Base-by-base conservation (phyloP, 1,140 invertebrate genomes). In the Drosophila auraria region DNA sequence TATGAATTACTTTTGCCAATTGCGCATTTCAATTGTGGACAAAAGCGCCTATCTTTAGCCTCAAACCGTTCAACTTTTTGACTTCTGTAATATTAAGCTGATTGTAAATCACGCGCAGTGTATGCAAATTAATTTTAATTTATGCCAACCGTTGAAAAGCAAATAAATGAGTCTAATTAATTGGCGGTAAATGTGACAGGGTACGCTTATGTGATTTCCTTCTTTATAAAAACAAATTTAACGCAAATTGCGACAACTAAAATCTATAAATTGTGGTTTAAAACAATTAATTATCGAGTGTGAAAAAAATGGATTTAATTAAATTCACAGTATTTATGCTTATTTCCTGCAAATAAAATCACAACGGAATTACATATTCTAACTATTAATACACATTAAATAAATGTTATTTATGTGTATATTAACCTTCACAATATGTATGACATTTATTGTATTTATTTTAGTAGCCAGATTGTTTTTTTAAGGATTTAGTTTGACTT, bases 141-240 rank as follows among this genome's bases (percentile, higher is more conserved):
- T 77, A 68, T 73, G 51, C 42, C 23, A 27, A 50, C 11, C 59
- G 27, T 38, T 59, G 65, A 72, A 82, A 69, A 30, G 25, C 49
- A 83, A 80, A 87, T 72, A 73, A 87, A 80, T 83, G 49, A 68
- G 47, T 65, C 78, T 62, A 75, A 89, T 81, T 81, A 81, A 83
- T 80, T 83, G 58, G 47, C 50, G 60, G 60, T 58, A 40, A 78
- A 30, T 58, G 3, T 53, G 65, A 33, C 40, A 60, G 25, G n/a
- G 3, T 57, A 17, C 2, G 47, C n/a, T 15, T 40, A 53, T 50
- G 14, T 17, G 42, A 68, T 77, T 69, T 60, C 5, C 15, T 49
- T 36, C 47, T 30, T 25, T 23, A 36, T 23, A 14, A 27, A 38
- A 68, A 27, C 12, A 30, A 20, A 57, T 56, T 61, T 23, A 58